Evolutionary conservation across 1,140 invertebrate species (phyloP).

Genomic region (Zophobas morio): DNA sequence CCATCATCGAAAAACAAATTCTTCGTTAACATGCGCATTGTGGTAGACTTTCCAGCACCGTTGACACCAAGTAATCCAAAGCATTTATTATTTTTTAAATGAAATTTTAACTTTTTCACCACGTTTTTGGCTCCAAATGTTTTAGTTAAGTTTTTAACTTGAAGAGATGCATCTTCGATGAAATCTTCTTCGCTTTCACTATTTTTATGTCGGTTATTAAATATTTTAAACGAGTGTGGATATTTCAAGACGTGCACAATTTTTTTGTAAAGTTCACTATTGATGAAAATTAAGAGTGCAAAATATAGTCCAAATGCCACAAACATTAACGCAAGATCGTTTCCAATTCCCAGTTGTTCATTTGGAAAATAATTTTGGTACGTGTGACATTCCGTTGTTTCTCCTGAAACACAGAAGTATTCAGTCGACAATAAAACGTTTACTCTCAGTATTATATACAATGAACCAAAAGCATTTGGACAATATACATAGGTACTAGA

Average conservation of each 20-base stretch:
- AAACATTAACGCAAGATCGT: constrained; percentile 6
- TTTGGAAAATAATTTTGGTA: constrained; percentile 8
- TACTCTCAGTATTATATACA: too few species aligned
- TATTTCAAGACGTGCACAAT: not conserved
- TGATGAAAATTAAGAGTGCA: not conserved
- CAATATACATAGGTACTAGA: too few species aligned
- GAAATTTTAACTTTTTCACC: constrained; percentile 10
- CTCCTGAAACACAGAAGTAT: too few species aligned
- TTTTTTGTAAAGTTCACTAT: not conserved
- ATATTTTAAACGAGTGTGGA: not conserved
- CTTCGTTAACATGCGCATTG: constrained; percentile 93
- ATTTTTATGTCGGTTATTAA: not conserved
- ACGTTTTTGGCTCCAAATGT: constrained; percentile 4
- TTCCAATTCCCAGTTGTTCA: constrained; percentile 6
- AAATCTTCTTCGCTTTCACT: constrained; percentile 1
- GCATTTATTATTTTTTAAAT: constrained; percentile 76
- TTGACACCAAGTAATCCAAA: constrained; percentile 93
- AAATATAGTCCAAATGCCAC: constrained; percentile 10
- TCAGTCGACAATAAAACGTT: too few species aligned
- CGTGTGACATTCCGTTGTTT: constrained; percentile 9
- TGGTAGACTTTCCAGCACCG: constrained; percentile 85
- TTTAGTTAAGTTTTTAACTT: constrained; percentile 4
- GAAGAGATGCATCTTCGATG: not conserved
- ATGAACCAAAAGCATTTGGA: too few species aligned
- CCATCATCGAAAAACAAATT: constrained; percentile 70